A percentile compares a stretch with the other conserved stretches of the same genome.
These are phyloP conservation scores for Percopsis transmontana DNA, from an alignment of 2,113 vertebrate species.

Conservation along the genomic window DNA sequence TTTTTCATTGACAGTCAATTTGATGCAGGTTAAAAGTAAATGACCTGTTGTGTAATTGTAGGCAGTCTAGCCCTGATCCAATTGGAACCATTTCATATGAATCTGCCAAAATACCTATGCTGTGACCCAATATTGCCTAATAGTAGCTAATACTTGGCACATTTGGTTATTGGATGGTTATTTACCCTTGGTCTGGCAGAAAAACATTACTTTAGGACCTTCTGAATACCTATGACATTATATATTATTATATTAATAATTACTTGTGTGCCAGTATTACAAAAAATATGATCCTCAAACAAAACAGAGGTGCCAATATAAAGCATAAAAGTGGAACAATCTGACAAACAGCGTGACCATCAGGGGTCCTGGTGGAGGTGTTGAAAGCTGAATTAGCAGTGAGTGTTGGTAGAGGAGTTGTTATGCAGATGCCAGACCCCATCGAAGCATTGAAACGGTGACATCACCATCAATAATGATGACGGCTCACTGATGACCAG, in stretches of 20 bases:
- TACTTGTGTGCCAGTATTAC: not conserved
- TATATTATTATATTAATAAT: too few species aligned
- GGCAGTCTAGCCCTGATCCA: constrained; percentile 10
- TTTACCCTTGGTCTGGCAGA: constrained; percentile 34
- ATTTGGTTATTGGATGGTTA: not conserved
- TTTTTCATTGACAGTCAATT: not conserved
- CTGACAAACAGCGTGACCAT: constrained; percentile 61
- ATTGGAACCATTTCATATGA: constrained; percentile 13
- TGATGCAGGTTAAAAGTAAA: not conserved
- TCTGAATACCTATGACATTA: constrained; percentile 55
- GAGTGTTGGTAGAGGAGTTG: constrained; percentile 68
- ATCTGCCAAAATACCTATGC: constrained; percentile 5
- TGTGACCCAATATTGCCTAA: constrained; percentile 17
- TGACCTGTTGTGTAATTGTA: constrained; percentile 22
- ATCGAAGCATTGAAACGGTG: constrained; percentile 75
- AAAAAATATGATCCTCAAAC: not conserved
- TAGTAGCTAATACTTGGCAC: constrained; percentile 19
- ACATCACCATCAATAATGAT: constrained; percentile 80
- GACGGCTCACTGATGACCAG: constrained; percentile 78
- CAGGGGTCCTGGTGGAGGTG: constrained; percentile 65
- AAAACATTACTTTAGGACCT: constrained; percentile 42
- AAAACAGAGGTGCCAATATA: constrained; percentile 23
- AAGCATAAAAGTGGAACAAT: constrained; percentile 46
- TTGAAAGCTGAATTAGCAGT: constrained; percentile 77
- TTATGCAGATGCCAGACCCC: constrained; percentile 76